Evolutionary conservation across 2,888 invertebrate species (phyloP), one percentile per base, ranked within the genome.

Genomic region (Hypomecis punctinalis): DNA sequence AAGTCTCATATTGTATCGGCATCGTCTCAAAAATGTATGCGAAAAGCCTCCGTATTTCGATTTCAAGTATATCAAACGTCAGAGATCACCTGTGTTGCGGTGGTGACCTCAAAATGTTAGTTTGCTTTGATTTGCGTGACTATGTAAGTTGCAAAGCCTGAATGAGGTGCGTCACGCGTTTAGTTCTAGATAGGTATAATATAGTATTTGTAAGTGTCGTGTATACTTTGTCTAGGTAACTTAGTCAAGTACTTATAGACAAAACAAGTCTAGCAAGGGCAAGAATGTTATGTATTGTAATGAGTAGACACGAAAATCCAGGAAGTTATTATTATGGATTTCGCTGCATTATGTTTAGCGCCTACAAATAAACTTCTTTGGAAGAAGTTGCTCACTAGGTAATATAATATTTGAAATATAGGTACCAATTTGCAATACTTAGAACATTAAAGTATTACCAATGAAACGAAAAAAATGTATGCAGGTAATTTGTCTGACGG

Each of bases 1-100:
- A 86, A 83, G 82, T 84, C 82, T 82, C 77, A 74, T 84, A 84
- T 85, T 84, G 39, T 85, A 85, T 81, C 73, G 81, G 81, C 77
- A 79, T 80, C 79, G 77, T 83, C 81, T 85, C 74, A 77, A 86
- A 48, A 85, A 84, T 78, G 80, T 79, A 83, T 85, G 83, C 85
- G 79, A 86, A 70, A 68, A 60, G 47, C 43, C 42, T 54, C 54
- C 55, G 63, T 56, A 37, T 61, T 33, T 49, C 37, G 36, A 11
- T 42, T 23, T 61, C 49, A 23, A 37, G 59, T 51, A 49, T 39
- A 46, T 23, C 1, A 43, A 46, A 45, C 46, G 49, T 72, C 51
- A 63, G 40, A 45, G 39, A 58, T 57, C 65, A 70, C 66, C 61
- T 70, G 56, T 66, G 65, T 48, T 35, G 42, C 52, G 61, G 63